Percentiles rank a stretch among this genome's conserved stretches.
Evolutionary conservation across 1,140 invertebrate genomes (phyloP).

Genomic region (Lepidostoma basale): DNA sequence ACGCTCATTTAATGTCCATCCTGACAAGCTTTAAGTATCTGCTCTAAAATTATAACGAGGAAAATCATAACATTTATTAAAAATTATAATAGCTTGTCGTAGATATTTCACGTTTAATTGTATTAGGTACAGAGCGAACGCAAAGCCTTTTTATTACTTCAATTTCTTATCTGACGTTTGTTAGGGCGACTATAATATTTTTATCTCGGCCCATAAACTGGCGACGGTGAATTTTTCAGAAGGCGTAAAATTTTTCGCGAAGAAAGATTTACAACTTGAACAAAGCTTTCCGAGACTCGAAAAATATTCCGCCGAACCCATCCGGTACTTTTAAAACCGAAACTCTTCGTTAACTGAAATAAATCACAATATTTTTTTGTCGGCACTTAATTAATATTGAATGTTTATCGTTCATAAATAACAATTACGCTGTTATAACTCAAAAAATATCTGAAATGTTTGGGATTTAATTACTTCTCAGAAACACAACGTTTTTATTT

Average conservation of each 20-base stretch:
- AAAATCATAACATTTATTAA: too few species aligned
- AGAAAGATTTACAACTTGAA: slow-evolving; percentile 4
- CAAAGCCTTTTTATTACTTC: slow-evolving; percentile 13
- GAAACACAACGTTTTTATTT: neutral
- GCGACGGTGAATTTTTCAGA: slow-evolving; percentile 15
- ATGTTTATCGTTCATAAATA: slow-evolving; percentile 15
- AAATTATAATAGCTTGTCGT: neutral
- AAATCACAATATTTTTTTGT: neutral
- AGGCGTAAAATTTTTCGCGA: neutral
- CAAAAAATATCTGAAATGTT: neutral
- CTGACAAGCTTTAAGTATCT: too few species aligned
- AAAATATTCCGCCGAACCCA: neutral
- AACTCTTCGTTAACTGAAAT: neutral
- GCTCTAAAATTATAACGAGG: too few species aligned
- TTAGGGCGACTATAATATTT: slow-evolving; percentile 22
- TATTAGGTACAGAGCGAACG: neutral
- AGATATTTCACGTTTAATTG: slow-evolving; percentile 4
- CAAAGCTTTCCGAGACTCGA: slow-evolving; percentile 1
- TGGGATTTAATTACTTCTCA: neutral
- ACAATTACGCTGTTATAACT: slow-evolving; percentile 11
- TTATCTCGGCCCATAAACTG: slow-evolving; percentile 18
- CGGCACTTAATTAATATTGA: neutral
- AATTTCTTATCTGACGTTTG: slow-evolving; percentile 28
- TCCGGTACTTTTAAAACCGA: neutral
- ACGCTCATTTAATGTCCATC: too few species aligned